Conservation (phyloP, 1,140 invertebrate species). For the Carposina sasakii region DNA sequence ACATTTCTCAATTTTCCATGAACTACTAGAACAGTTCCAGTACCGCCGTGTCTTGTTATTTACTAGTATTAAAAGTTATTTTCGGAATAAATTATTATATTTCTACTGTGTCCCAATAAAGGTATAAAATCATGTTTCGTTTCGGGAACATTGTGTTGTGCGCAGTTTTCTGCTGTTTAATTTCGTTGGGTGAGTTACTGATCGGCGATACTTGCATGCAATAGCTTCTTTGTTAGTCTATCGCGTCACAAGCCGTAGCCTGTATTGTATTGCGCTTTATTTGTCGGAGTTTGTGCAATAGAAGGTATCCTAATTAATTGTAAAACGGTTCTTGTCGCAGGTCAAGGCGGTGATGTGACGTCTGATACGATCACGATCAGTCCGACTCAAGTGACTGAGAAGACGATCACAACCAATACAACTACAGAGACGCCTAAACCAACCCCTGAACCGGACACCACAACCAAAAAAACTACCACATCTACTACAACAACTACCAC, state of each 20-base stretch:
- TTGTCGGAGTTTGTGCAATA: too few relatives aligned
- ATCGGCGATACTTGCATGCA: conserved; percentile 20
- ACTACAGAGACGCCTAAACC: conserved; percentile 32
- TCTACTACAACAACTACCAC: conserved; percentile 22
- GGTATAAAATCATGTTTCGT: conserved; percentile 51
- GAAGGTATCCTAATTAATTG: too few relatives aligned
- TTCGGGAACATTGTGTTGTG: conserved; percentile 44
- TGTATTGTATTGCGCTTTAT: too few relatives aligned
- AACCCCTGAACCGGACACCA: conserved; percentile 29
- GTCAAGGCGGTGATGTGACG: conserved; percentile 28
- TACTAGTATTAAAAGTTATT: too few relatives aligned
- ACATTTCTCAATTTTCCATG: too few relatives aligned
- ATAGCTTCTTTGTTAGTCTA: conserved; percentile 51
- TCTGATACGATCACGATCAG: conserved; percentile 32
- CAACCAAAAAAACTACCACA: conserved; percentile 23
- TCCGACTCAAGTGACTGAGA: conserved; percentile 11
- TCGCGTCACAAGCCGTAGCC: conserved; percentile 28
- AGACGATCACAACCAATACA: conserved; percentile 21
- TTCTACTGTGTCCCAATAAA: too few relatives aligned
- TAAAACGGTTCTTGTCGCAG: too few relatives aligned
- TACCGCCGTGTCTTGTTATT: too few relatives aligned
- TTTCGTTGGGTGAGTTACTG: conserved; percentile 48
- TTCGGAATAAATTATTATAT: too few relatives aligned
- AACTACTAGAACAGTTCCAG: too few relatives aligned
- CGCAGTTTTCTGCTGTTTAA: conserved; percentile 42